phyloP scores from a whole-genome alignment of 2,797 vertebrate species.

The Enteromius viviparus region DNA sequence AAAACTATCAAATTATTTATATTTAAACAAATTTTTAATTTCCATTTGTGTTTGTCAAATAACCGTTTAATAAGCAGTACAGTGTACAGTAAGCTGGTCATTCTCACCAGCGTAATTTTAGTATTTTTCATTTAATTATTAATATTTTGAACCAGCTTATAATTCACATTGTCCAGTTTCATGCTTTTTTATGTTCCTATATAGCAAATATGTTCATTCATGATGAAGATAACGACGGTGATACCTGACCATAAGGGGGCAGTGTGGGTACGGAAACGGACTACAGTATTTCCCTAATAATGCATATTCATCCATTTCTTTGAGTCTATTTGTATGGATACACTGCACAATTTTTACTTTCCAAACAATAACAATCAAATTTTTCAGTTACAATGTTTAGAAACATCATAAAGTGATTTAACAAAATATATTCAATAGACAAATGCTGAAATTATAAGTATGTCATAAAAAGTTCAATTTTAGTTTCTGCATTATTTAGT shows the following conservation, averaged over 20 bases:
- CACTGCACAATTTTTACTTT: background rate
- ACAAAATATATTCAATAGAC: background rate
- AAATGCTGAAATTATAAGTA: background rate
- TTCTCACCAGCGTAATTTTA: background rate
- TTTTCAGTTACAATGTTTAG: background rate
- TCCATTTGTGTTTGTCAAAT: background rate
- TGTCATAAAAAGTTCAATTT: background rate
- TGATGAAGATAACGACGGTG: conserved; percentile 13
- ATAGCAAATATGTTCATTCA: background rate
- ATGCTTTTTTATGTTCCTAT: background rate
- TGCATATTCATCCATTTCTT: background rate
- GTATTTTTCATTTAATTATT: background rate
- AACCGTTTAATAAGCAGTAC: background rate
- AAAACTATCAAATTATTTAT: no score
- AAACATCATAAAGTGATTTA: background rate
- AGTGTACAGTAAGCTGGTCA: background rate
- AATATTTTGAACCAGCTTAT: background rate
- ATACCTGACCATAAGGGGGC: conserved; percentile 52
- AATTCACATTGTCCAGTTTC: background rate
- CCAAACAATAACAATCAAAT: background rate
- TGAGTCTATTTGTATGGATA: background rate
- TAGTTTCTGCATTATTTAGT: background rate
- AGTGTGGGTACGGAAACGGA: conserved; percentile 20
- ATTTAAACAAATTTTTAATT: background rate
- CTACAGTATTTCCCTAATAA: background rate